Evolutionary conservation across 2,797 vertebrate species (phyloP).

Genomic region (Caiman crocodilus): DNA sequence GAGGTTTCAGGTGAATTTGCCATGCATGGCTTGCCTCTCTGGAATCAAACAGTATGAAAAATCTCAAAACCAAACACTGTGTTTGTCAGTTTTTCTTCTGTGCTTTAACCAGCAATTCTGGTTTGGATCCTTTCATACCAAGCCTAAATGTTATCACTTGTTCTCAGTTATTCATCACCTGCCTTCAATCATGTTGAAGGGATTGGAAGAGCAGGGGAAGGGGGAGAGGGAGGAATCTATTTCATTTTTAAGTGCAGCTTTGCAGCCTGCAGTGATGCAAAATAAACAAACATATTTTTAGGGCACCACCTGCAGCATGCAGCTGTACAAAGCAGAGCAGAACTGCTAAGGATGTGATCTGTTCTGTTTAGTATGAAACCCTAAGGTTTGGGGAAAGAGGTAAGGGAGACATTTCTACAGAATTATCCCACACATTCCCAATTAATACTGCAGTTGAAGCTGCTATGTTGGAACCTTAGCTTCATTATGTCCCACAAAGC

Average conservation of each 20-base stretch:
- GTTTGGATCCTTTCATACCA: slow-evolving; percentile 3
- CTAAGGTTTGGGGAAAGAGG: slow-evolving; percentile 41
- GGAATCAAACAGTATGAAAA: background rate
- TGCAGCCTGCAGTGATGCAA: slow-evolving; percentile 58
- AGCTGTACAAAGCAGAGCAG: slow-evolving; percentile 73
- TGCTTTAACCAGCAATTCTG: background rate
- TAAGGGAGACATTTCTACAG: slow-evolving; percentile 38
- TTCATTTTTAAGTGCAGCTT: slow-evolving; percentile 49
- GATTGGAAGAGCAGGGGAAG: background rate
- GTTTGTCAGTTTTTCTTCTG: slow-evolving; percentile 27
- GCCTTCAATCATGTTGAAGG: slow-evolving; percentile 25
- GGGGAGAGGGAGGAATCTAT: background rate
- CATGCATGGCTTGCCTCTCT: background rate
- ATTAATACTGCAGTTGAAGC: slow-evolving; percentile 30
- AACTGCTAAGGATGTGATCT: slow-evolving; percentile 66
- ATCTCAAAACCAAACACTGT: slow-evolving; percentile 18
- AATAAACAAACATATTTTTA: slow-evolving; percentile 77
- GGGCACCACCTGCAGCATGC: slow-evolving; percentile 71
- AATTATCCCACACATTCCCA: background rate
- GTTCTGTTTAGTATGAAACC: slow-evolving; percentile 67
- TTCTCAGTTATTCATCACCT: background rate
- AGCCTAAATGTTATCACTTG: background rate
- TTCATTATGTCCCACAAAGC: background rate
- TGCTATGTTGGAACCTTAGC: background rate
- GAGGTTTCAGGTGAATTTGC: background rate